Evolutionary conservation across 2,888 invertebrate genomes (phyloP).

Genomic region (Celastrina argiolus): DNA sequence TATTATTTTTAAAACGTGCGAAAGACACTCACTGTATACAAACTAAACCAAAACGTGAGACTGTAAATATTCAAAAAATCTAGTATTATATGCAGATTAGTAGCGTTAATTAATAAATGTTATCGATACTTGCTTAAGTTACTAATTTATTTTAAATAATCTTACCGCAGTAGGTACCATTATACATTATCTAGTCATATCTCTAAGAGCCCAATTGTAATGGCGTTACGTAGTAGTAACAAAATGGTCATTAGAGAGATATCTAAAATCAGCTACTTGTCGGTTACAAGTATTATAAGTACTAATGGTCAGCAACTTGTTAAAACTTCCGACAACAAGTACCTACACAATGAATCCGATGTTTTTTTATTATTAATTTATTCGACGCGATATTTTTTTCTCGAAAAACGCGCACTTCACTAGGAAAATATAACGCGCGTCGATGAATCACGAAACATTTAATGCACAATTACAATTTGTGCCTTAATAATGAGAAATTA

Average conservation of each 20-base stretch:
- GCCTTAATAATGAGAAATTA: too few species aligned
- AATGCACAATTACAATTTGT: too few species aligned
- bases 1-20: background rate
- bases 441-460: too few species aligned
- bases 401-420: too few species aligned
- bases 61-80: background rate
- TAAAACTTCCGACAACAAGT: background rate
- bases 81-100: background rate
- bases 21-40: background rate
- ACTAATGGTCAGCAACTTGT: background rate
- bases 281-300: background rate
- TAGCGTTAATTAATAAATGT: background rate
- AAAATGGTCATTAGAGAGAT: background rate
- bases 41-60: background rate
- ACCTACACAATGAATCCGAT: too few species aligned
- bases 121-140: background rate
- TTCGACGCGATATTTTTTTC: too few species aligned
- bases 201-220: background rate
- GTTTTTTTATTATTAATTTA: too few species aligned
- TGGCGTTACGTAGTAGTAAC: background rate
- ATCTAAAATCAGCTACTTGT: constrained; percentile 1
- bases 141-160: background rate
- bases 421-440: too few species aligned
- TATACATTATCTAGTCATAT: background rate
- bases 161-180: background rate